Evolutionary conservation across 2,113 vertebrate species (phyloP).

Genomic region (Actenoides lindsayi): DNA sequence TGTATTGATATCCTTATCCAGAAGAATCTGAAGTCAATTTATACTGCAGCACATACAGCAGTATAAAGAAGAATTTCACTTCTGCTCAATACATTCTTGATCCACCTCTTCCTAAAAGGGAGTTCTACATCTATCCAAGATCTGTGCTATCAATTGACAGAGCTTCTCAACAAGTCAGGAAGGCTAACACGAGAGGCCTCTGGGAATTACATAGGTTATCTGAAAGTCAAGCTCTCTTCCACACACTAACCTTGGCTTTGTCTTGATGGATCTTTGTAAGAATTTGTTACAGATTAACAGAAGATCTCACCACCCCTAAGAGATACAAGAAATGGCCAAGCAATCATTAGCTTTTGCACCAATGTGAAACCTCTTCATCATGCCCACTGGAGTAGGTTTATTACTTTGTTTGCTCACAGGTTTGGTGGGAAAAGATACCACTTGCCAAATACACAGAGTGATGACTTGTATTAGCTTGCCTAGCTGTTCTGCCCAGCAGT

Average conservation of each 20-base stretch:
- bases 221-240: background rate
- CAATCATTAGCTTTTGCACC: background rate
- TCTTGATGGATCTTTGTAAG: background rate
- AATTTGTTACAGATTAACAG: background rate
- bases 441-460: background rate
- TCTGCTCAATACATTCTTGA: background rate
- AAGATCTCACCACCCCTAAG: background rate
- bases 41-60: background rate
- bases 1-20: background rate
- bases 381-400: background rate
- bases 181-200: background rate
- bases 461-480: background rate
- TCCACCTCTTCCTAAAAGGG: background rate
- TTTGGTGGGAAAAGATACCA: background rate
- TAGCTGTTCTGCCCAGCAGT: background rate
- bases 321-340: background rate
- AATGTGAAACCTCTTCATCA: rapidly evolving
- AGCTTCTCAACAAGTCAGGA: background rate
- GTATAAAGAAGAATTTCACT: background rate
- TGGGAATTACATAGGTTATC: background rate
- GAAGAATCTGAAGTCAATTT: background rate
- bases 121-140: background rate
- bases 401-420: background rate
- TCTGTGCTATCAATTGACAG: background rate
- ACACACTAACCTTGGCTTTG: background rate